phyloP scores from a whole-genome alignment of 2,797 vertebrate species.

The Sarcoramphus papa region DNA sequence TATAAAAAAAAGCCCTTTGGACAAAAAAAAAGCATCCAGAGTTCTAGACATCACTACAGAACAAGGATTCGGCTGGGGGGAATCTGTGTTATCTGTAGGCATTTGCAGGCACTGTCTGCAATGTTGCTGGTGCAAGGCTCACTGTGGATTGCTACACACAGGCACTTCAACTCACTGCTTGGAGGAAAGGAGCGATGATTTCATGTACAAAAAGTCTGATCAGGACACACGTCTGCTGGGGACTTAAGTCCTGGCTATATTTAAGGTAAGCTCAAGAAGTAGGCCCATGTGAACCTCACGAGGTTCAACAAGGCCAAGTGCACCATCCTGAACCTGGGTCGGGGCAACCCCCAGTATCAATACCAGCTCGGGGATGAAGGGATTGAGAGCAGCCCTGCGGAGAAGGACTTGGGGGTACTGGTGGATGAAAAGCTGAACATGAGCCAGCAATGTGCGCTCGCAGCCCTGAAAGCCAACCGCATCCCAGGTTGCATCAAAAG shows the following conservation, averaged over 20 bases:
- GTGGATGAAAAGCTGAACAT: no score
- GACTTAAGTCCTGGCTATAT: neutral
- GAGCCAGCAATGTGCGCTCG: no score
- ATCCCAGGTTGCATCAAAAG: neutral
- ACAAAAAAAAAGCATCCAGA: neutral
- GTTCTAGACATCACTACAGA: neutral
- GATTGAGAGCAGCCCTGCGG: no score
- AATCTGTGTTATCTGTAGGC: neutral
- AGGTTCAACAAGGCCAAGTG: neutral
- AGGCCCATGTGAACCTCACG: neutral
- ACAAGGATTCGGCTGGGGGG: neutral
- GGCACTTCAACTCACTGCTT: neutral
- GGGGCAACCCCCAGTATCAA: neutral
- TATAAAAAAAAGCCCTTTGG: neutral
- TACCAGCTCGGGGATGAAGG: neutral
- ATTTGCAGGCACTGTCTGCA: neutral
- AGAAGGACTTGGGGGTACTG: no score
- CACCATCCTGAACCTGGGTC: neutral
- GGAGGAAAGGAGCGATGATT: neutral
- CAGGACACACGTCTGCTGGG: neutral
- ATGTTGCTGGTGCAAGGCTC: rapidly evolving
- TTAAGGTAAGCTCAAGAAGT: neutral
- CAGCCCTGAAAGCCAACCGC: no score
- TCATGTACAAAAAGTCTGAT: neutral
- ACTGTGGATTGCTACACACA: neutral